These are phyloP conservation scores for Sarcophaga subvicina DNA, from an alignment of 2,888 invertebrate species.

Conservation along the genomic window DNA sequence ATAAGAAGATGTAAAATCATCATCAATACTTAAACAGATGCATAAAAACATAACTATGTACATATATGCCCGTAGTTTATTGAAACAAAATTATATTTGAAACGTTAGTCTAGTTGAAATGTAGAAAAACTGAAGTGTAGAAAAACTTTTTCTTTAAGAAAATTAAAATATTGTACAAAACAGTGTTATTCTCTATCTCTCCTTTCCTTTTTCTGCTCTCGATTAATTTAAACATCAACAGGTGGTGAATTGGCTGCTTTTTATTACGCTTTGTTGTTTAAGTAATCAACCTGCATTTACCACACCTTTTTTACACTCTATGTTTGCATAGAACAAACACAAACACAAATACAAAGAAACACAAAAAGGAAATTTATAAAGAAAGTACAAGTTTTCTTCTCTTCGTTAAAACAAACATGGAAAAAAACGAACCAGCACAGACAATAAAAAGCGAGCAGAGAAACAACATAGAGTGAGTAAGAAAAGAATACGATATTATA, in stretches of 20 bases:
- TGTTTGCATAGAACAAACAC: conserved; percentile 1
- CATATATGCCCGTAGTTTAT: too few species aligned
- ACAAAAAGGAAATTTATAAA: neutral
- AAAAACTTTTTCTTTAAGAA: conserved; percentile 17
- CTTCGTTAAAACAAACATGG: neutral
- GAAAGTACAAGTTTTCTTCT: conserved; percentile 23
- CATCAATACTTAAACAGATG: neutral
- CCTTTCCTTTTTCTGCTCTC: neutral
- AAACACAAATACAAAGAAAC: neutral
- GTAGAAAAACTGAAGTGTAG: too few species aligned
- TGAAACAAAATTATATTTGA: too few species aligned
- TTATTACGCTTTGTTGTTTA: conserved; percentile 14
- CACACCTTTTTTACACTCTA: conserved; percentile 4
- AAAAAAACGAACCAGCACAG: neutral
- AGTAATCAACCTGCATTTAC: conserved; percentile 24
- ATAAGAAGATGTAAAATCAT: neutral
- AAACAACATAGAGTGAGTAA: neutral
- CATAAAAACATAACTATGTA: too few species aligned
- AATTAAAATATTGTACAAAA: conserved; percentile 47
- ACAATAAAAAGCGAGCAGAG: neutral
- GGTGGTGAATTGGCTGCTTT: conserved; percentile 19
- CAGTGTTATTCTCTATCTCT: neutral
- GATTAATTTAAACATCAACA: conserved; percentile 19
- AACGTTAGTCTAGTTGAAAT: too few species aligned
- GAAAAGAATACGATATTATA: too few species aligned